Percentiles rank a stretch among this genome's conserved stretches.
phyloP scores from a whole-genome alignment of 2,888 invertebrate species.

The Lymantria dispar region DNA sequence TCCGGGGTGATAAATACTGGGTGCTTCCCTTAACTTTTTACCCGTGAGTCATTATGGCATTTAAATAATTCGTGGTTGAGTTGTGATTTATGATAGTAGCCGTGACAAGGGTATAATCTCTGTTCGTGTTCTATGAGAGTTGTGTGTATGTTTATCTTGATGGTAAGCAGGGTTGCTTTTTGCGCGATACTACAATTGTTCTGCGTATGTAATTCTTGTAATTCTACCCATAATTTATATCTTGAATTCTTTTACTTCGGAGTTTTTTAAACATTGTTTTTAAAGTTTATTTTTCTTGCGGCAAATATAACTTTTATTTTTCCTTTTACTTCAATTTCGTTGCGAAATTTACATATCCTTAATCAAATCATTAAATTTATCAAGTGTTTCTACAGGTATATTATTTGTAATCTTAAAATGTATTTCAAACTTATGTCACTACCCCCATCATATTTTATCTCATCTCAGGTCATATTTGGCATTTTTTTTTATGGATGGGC shows the following conservation, averaged over 20 bases:
- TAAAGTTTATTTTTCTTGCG: too few species aligned
- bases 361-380: too few species aligned
- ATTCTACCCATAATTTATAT: slow-evolving; percentile 8
- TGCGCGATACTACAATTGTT: slow-evolving; percentile 12
- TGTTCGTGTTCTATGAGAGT: slow-evolving; percentile 43
- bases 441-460: too few species aligned
- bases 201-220: slow-evolving; percentile 10
- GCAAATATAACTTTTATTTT: too few species aligned
- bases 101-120: slow-evolving; percentile 63
- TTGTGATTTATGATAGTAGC: slow-evolving; percentile 71
- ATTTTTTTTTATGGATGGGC: too few species aligned
- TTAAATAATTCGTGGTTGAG: slow-evolving; percentile 76
- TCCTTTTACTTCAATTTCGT: too few species aligned
- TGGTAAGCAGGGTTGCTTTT: slow-evolving; percentile 38
- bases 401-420: too few species aligned
- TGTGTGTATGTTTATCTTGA: slow-evolving; percentile 43
- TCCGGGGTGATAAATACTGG: slow-evolving; percentile 71
- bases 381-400: too few species aligned
- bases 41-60: slow-evolving; percentile 79
- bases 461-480: too few species aligned
- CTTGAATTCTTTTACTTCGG: not conserved
- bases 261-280: too few species aligned
- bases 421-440: too few species aligned
- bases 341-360: too few species aligned
- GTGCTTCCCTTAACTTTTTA: slow-evolving; percentile 65